phyloP scores from a whole-genome alignment of 2,797 vertebrate species.

The Hipposideros larvatus region DNA sequence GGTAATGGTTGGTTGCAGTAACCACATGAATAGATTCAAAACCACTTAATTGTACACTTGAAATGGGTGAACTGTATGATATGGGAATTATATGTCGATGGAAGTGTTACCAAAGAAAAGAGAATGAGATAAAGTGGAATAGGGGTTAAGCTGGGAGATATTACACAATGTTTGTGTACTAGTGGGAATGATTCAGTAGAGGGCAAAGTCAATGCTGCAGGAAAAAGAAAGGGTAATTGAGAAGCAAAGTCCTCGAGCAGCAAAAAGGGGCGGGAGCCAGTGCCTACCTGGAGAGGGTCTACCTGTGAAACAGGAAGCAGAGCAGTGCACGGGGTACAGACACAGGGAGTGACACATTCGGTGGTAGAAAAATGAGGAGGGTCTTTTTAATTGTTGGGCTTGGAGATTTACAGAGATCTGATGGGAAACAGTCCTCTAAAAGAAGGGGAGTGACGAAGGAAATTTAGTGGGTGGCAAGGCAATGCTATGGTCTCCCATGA shows the following conservation, averaged over 20 bases:
- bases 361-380: background rate
- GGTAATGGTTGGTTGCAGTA: background rate
- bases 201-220: background rate
- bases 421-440: background rate
- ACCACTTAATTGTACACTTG: background rate
- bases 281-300: background rate
- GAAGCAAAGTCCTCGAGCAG: background rate
- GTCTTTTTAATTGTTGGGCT: background rate
- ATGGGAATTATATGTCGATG: background rate
- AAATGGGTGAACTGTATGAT: background rate
- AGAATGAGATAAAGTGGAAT: background rate
- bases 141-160: background rate
- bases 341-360: fast-evolving
- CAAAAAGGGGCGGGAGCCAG: background rate
- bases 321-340: background rate
- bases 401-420: background rate
- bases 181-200: background rate
- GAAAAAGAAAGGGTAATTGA: background rate
- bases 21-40: background rate
- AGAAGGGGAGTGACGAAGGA: background rate
- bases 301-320: background rate
- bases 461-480: background rate
- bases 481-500: background rate
- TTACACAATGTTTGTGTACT: background rate
- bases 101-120: background rate